A percentile compares a stretch with the other conserved stretches of the same genome.
phyloP scores from a whole-genome alignment of 2,113 vertebrate genomes.

The Hemiprocne comata region DNA sequence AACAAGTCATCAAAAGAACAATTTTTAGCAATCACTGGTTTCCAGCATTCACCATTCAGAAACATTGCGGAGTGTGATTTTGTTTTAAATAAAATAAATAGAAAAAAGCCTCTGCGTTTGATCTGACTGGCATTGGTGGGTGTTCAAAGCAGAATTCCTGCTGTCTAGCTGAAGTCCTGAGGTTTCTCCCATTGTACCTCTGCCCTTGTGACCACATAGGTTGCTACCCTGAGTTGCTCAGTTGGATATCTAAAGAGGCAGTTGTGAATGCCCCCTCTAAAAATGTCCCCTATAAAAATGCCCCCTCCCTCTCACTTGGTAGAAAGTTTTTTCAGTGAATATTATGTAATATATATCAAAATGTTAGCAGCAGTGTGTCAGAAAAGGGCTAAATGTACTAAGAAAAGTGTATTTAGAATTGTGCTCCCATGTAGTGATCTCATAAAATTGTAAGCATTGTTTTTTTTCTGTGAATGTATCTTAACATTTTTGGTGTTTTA shows the following conservation, averaged over 20 bases:
- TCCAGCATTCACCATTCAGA: slow-evolving; percentile 7
- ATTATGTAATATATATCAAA: not conserved
- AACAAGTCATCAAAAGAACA: slow-evolving; percentile 7
- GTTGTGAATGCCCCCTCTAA: not conserved
- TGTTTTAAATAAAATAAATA: not conserved
- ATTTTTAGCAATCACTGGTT: slow-evolving; percentile 17
- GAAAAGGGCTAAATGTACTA: not conserved
- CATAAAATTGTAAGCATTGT: slow-evolving; percentile 41
- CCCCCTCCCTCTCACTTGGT: not conserved
- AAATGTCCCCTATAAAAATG: not conserved
- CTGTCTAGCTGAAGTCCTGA: not conserved
- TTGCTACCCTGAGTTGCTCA: not conserved
- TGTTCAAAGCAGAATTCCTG: not conserved
- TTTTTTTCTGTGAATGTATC: slow-evolving; percentile 66
- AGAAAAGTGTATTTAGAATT: slow-evolving; percentile 8
- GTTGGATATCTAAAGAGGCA: not conserved
- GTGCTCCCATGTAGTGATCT: not conserved
- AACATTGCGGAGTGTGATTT: not conserved
- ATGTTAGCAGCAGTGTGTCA: not conserved
- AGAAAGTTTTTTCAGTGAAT: not conserved
- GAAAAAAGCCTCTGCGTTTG: not conserved
- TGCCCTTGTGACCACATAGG: not conserved
- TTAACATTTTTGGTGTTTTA: slow-evolving; percentile 75
- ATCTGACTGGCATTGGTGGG: not conserved
- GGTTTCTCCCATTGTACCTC: not conserved